These are phyloP conservation scores for Agrotis puta DNA, from an alignment of 2,888 invertebrate species.

Conservation along the genomic window DNA sequence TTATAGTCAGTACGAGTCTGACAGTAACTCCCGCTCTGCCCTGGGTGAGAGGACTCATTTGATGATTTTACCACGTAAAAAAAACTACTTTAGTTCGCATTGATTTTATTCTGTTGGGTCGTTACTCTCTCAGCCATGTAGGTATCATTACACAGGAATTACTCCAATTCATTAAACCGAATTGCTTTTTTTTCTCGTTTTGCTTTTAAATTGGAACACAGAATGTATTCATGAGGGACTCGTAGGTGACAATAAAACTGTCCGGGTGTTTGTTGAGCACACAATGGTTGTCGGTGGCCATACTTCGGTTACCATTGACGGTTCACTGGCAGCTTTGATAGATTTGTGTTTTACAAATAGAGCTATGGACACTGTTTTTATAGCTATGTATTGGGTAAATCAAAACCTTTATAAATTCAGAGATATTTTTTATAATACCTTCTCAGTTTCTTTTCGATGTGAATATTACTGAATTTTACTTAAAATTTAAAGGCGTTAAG, in stretches of 20 bases:
- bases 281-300: background rate
- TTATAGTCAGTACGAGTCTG: too few species aligned
- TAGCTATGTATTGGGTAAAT: too few species aligned
- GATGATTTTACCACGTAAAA: too few species aligned
- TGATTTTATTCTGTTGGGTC: background rate
- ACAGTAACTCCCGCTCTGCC: too few species aligned
- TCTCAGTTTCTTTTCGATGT: background rate
- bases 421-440: too few species aligned
- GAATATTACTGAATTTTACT: too few species aligned
- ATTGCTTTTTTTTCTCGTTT: constrained; percentile 30
- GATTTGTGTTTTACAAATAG: background rate
- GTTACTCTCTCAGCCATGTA: constrained; percentile 3
- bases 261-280: background rate
- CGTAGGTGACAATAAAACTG: background rate
- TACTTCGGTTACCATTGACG: background rate
- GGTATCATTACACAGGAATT: constrained; percentile 10
- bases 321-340: background rate
- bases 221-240: background rate
- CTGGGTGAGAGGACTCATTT: too few species aligned
- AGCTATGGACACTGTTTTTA: background rate
- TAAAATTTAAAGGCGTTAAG: too few species aligned
- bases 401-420: background rate
- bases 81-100: constrained; percentile 13
- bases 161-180: constrained; percentile 30
- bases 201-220: constrained; percentile 31